Evolutionary conservation across 1,140 invertebrate species (phyloP), one percentile per base, ranked within the genome.

Genomic region (Zaprionus kolodkinae): DNA sequence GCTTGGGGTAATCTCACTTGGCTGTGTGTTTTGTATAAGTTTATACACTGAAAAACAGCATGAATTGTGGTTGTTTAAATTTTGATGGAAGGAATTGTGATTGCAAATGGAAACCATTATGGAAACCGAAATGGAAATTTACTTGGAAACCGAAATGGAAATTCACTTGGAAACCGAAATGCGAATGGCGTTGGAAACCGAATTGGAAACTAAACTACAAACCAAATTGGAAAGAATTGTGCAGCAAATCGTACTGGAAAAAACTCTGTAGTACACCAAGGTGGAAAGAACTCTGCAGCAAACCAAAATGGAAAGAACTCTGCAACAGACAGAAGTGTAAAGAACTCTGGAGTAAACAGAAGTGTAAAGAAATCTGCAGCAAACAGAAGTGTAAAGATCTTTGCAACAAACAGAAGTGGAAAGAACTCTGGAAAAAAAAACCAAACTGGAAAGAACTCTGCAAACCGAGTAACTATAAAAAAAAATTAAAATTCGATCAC

Each of bases 1-100:
- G 36, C 38, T 45, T 27, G 30, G 48, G 60, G 76, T 36, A 55
- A 66, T 9, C 50, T 10, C 63, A 67, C 60, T 72, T 72, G 63
- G 63, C 76, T 66, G 57, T 76, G 76, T 63, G 27, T 78, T 71
- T 64, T 64, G 67, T 11, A 11, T 70, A 15, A 52, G 15, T 15
- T 45, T 45, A 11, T 6, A 54, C 21, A 36, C n/a, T 30, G 13
- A 27, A 7, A 30, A 55, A 15, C 2, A 21, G 21, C 21, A 61
- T 61, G 35, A 21, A 33, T 2, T 40, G 11, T 13, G 17, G 25
- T 17, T 55, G 50, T 54, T 17, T 10, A 10, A 64, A 40, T 3
- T n/a, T 9, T 11, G n/a, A 40, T 13, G 10, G 12, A 13, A n/a
- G 6, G 38, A 12, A 13, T 5, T 30, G 27, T 1, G 5, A 12